Base-by-base conservation (phyloP, 2,888 invertebrate species). In the Nesidiocoris tenuis region DNA sequence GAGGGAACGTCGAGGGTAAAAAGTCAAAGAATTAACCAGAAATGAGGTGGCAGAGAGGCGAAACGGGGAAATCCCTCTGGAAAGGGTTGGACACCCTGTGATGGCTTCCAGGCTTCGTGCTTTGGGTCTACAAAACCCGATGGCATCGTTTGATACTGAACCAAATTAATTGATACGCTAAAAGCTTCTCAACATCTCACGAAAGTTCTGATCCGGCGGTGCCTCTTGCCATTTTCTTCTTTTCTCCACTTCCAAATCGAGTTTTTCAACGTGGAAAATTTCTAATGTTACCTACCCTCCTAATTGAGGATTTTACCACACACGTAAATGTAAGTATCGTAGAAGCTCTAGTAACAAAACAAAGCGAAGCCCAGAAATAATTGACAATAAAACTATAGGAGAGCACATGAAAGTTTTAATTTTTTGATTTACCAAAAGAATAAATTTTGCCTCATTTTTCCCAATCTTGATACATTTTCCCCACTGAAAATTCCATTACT, bases 111-210 rank as follows among this genome's bases (percentile, higher is more conserved):
- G 67, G 67, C 67, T 67, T 67, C 67, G 67, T 67, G 67, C 67
- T 67, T 67, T 21, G 67, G 22, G 56, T 56, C 67, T 67, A 67
- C 67, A 67, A 67, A 67, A 67, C 67, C 67, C 22, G 67, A 67
- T 67, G 67, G 67, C 55, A 56, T 67, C 67, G 67, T 67, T 67
- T 67, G 67, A 67, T 67, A 67, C 54, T 67, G 67, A 67, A 55
- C 21, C 67, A 67, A 55, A 67, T 67, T 67, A 67, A 67, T 67
- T 67, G 67, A 67, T 67, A 67, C 67, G 67, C 67, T 67, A 67
- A 67, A 67, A 67, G 67, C 67, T 67, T 67, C 67, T 67, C 67
- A 67, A 67, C 67, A 67, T 55, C 67, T 67, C 67, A 67, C 67
- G 67, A 67, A 56, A 54, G 25, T 39, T 39, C 25, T 3, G 39